Conservation (phyloP, 2,113 vertebrate genomes). For the Psettodes erumei region DNA sequence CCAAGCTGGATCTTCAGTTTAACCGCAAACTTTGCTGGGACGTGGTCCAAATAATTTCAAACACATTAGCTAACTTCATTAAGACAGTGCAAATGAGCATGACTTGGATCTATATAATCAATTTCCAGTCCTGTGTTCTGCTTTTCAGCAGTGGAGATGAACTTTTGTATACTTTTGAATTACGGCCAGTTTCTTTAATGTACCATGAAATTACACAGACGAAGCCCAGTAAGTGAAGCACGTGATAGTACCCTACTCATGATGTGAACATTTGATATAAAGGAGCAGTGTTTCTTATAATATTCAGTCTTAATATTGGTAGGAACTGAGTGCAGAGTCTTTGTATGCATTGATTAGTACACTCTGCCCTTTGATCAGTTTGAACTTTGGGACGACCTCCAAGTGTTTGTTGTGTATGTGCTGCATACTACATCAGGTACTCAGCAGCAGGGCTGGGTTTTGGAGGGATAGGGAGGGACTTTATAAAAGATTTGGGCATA, state of each 20-base stretch:
- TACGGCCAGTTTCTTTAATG: background rate
- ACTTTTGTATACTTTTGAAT: background rate
- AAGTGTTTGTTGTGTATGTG: constrained; percentile 6
- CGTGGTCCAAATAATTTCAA: no score
- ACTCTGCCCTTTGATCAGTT: background rate
- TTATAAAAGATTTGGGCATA: constrained; percentile 54
- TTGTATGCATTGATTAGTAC: background rate
- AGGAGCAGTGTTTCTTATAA: background rate
- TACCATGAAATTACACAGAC: background rate
- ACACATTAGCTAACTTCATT: background rate
- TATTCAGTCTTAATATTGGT: background rate
- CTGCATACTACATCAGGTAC: no score
- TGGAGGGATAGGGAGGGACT: constrained; percentile 14
- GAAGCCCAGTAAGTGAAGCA: background rate
- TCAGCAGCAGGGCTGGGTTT: constrained; percentile 14
- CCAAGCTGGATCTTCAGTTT: no score
- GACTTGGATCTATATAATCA: background rate
- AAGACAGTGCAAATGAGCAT: no score
- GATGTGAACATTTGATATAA: background rate
- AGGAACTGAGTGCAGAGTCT: background rate
- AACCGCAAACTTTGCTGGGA: no score
- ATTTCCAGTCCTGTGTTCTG: background rate
- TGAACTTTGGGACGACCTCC: constrained; percentile 59
- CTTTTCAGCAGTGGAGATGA: background rate
- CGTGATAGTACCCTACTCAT: background rate